Base-by-base conservation (phyloP, 2,113 vertebrate genomes). In the Gulo gulo region DNA sequence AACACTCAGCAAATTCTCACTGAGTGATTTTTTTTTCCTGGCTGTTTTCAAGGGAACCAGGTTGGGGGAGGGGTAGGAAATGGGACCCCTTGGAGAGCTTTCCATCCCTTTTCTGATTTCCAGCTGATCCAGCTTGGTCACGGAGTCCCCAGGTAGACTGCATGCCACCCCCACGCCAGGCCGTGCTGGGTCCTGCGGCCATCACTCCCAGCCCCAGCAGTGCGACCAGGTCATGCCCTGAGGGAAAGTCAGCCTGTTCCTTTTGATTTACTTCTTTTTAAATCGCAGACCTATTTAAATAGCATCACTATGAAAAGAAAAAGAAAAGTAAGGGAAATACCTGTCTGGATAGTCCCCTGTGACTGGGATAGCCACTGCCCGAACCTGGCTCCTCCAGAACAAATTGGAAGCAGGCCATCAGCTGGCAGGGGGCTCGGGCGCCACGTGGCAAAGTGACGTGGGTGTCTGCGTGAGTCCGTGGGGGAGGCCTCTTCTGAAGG, bases 11-110 rank as follows among this genome's bases (percentile, higher is more conserved):
- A 67, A 21, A n/a, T 18, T 15, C 85, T 39, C 71, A 39, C 4
- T 63, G 89, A 96, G 63, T 74, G 45, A 31, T 74, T 73, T 81
- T 93, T 87, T 93, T 88, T 93, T 87, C 18, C 63, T 85, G 65
- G 29, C 21, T 81, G 65, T 26, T 57, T 91, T 63, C 63, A 59
- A 26, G 83, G 67, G 50, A 95, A 50, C 42, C 50, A 88, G 29
- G 31, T 24, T 20, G 63, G 20, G 3, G 39, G 18, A 9, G 21
- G 11, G 6, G 7, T 6, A 52, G 86, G 69, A 61, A 67, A n/a
- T 26, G 36, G 67, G 47, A 69, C n/a, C 47, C n/a, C 39, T 55
- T 13, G 1, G 13, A 65, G 42, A 81, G 65, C 69, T 24, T 45
- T 65, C 85, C 20, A 6, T 21, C 52, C 67, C 26, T 50, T 96